Evolutionary conservation across 2,888 invertebrate species (phyloP), one percentile per base, ranked within the genome.

Genomic region (Chymomyza amoena): DNA sequence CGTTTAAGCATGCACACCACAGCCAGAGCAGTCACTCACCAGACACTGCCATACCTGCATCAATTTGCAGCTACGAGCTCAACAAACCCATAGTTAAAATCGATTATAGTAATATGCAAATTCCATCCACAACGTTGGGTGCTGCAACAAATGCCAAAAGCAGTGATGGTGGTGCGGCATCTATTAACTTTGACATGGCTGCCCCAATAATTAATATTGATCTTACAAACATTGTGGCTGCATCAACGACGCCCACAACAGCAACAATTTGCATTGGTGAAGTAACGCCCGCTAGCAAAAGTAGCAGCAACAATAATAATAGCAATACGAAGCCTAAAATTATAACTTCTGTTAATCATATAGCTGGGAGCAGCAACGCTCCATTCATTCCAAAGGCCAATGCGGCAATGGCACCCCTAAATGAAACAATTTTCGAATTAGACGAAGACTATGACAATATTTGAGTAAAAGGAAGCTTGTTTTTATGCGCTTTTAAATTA

Each of bases 381-480:
- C 75, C 73, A 73, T 78, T 76, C 71, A 80, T 84, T 80, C 77
- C 84, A 83, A 80, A 78, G 80, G 68, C 84, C 70, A 65, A 79
- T 56, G 69, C 76, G 72, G 68, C 76, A 72, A 61, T 81, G 71
- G 63, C 77, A 45, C 73, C 83, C 70, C 76, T 72, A 70, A 78
- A 75, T 77, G 82, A 88, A 77, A 80, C 90, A 63, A 84, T 80
- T 78, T 83, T 91, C 69, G 91, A 92, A 78, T 89, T 92, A 83
- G 92, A 92, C 73, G 92, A 92, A 89, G 92, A 92, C 81, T 92
- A 92, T 87, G 92, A 92, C 87, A 90, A 92, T 87, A 91, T 92
- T 82, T 92, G 81, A 91, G 39, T 45, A 45, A 7, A 45, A 45
- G 13, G 39, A 45, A 13, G 39, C 13, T 13, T 45, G 39, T 45